phyloP scores from a whole-genome alignment of 2,888 invertebrate genomes.

The Campoletis raptor region DNA sequence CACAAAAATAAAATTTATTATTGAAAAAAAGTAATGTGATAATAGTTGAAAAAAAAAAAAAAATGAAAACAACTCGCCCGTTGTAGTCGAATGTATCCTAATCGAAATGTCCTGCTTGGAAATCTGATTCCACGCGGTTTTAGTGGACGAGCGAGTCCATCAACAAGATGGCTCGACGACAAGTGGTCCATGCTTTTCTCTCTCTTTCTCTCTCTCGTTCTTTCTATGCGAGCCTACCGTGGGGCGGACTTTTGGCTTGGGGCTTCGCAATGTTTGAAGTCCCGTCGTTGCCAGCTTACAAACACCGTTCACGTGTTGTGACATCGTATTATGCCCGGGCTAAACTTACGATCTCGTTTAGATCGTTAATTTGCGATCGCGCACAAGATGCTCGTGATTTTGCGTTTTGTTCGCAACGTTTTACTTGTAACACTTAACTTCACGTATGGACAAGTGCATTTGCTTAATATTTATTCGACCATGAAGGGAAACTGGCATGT shows the following conservation, averaged over 20 bases:
- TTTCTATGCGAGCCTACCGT: constrained; percentile 3
- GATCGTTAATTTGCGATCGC: constrained; percentile 83
- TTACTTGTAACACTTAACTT: neutral
- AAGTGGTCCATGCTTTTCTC: constrained; percentile 52
- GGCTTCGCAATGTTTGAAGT: constrained; percentile 84
- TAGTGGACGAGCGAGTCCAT: constrained; percentile 48
- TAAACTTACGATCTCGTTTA: constrained; percentile 83
- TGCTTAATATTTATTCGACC: neutral
- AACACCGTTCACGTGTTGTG: constrained; percentile 84
- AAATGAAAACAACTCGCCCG: neutral
- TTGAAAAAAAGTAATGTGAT: neutral
- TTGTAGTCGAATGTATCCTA: neutral
- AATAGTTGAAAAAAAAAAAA: neutral
- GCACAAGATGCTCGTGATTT: constrained; percentile 48
- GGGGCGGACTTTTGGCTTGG: constrained; percentile 78
- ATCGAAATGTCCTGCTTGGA: constrained; percentile 25
- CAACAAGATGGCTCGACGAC: constrained; percentile 55
- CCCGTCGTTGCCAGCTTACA: constrained; percentile 84
- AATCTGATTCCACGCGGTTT: constrained; percentile 17
- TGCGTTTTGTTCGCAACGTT: neutral
- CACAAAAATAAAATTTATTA: neutral
- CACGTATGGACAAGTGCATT: neutral
- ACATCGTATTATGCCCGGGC: constrained; percentile 83
- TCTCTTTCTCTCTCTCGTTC: constrained; percentile 25
- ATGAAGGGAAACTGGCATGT: neutral